phyloP scores from a whole-genome alignment of 2,888 invertebrate genomes.

The Calliopum simillimum region DNA sequence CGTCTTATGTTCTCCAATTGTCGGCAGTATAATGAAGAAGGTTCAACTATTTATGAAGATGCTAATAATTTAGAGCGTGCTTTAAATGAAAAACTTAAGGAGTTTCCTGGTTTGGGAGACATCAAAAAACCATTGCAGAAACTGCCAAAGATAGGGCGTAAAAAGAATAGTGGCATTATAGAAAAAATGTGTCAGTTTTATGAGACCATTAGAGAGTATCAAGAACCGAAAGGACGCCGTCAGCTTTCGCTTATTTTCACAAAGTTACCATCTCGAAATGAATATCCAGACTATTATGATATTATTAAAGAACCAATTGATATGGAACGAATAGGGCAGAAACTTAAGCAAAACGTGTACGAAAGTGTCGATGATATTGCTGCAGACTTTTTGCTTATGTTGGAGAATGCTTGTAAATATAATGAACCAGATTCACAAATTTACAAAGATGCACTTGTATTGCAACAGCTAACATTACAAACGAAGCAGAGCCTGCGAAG shows the following conservation, averaged over 20 bases:
- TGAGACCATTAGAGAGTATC: conserved; percentile 89
- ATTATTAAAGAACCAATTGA: conserved; percentile 97
- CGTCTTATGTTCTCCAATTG: conserved; percentile 98
- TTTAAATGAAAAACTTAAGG: conserved; percentile 84
- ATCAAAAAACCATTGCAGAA: conserved; percentile 60
- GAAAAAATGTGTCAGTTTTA: conserved; percentile 87
- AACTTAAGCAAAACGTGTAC: conserved; percentile 81
- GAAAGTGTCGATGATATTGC: conserved; percentile 87
- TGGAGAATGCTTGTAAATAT: conserved; percentile 96
- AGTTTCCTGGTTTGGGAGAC: conserved; percentile 74
- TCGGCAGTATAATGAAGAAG: conserved; percentile 95
- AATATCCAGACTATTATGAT: conserved; percentile 98
- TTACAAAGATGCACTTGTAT: conserved; percentile 93
- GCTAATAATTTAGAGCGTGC: conserved; percentile 89
- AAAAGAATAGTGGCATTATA: conserved; percentile 70
- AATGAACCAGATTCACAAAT: conserved; percentile 98
- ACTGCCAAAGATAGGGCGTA: conserved; percentile 54
- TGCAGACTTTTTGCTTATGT: conserved; percentile 91
- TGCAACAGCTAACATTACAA: conserved; percentile 92
- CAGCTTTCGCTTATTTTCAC: conserved; percentile 94
- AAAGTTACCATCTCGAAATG: conserved; percentile 91
- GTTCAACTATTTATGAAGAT: conserved; percentile 95
- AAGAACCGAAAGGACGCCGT: conserved; percentile 85
- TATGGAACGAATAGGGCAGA: conserved; percentile 92
- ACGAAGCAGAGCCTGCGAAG: conserved; percentile 87